These are phyloP conservation scores for Melinaea menophilus DNA, from an alignment of 2,888 invertebrate species.

Conservation along the genomic window DNA sequence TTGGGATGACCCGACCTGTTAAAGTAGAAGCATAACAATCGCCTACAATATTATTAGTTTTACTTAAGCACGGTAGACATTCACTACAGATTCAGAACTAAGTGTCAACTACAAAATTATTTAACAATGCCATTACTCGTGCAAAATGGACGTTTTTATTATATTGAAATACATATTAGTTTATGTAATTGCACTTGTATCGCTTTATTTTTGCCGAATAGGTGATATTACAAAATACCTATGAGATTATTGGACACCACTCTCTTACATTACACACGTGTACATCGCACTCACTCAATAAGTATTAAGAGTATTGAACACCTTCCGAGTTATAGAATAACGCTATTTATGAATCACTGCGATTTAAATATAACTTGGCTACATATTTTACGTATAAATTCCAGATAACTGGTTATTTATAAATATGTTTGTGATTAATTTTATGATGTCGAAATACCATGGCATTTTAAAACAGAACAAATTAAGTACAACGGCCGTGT, in stretches of 20 bases:
- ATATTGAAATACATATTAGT: constrained; percentile 50
- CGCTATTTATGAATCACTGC: constrained; percentile 29
- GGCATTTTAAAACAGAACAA: constrained; percentile 3
- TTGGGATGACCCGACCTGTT: constrained; percentile 15
- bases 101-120: constrained; percentile 34
- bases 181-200: constrained; percentile 70
- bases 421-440: background rate
- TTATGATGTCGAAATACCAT: background rate
- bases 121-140: constrained; percentile 50
- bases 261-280: constrained; percentile 24
- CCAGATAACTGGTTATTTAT: background rate
- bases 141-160: constrained; percentile 64
- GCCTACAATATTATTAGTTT: constrained; percentile 17
- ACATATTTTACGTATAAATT: constrained; percentile 22
- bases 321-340: constrained; percentile 24
- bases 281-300: constrained; percentile 30
- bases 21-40: constrained; percentile 23
- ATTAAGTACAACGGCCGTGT: constrained; percentile 4
- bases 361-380: constrained; percentile 24
- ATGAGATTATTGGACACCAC: constrained; percentile 37
- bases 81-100: constrained; percentile 20
- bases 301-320: constrained; percentile 34
- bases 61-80: constrained; percentile 26
- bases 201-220: constrained; percentile 50
- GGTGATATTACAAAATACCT: constrained; percentile 41